Evolutionary conservation across 2,113 vertebrate species (phyloP).

Genomic region (Spea bombifrons): DNA sequence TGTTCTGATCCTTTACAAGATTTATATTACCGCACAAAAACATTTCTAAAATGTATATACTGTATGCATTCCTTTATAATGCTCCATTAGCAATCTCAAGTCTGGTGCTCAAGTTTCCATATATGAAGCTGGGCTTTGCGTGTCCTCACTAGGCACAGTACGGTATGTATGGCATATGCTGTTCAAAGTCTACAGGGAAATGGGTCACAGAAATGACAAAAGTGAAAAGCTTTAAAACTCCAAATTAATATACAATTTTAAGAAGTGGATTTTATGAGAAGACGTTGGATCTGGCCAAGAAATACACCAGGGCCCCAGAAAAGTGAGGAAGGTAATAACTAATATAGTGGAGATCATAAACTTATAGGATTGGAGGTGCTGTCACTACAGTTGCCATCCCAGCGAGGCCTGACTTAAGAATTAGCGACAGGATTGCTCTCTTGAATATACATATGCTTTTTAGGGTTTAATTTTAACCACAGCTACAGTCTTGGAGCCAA

Average conservation of each 20-base stretch:
- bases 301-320: neutral
- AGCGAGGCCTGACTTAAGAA: neutral
- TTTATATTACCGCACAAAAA: too few species aligned
- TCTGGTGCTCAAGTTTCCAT: too few species aligned
- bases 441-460: too few species aligned
- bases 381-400: neutral
- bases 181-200: neutral
- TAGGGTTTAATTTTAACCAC: too few species aligned
- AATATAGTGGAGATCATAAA: constrained; percentile 14
- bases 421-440: neutral
- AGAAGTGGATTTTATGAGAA: neutral
- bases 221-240: neutral
- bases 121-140: too few species aligned
- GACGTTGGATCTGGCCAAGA: neutral
- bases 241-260: constrained; percentile 20
- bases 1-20: too few species aligned
- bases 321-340: constrained; percentile 2
- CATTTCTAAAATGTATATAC: too few species aligned
- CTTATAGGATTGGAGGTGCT: neutral
- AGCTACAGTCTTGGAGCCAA: too few species aligned
- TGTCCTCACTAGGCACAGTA: neutral
- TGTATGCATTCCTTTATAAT: too few species aligned
- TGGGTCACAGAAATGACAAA: constrained; percentile 12
- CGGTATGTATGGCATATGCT: neutral
- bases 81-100: too few species aligned